Percentiles rank a stretch among this genome's conserved stretches.
Conservation (phyloP, 2,888 invertebrate species). For the Ptilodon capucinus region DNA sequence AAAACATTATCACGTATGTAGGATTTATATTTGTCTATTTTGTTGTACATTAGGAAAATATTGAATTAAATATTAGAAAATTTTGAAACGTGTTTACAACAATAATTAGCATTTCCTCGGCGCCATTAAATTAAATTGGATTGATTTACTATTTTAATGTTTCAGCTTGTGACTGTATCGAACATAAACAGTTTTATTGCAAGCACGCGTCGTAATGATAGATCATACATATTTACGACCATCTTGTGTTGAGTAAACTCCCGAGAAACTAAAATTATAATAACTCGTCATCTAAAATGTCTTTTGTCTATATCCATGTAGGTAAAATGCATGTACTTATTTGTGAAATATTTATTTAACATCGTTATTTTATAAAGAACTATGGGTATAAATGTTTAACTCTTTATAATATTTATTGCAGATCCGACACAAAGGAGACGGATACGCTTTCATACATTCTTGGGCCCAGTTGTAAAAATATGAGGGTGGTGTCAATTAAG, state of each 20-base stretch:
- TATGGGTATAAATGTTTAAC: no score
- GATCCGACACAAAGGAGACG: no score
- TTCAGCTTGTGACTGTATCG: neutral
- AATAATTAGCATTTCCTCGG: neutral
- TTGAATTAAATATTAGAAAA: no score
- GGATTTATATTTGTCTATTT: no score
- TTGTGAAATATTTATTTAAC: neutral
- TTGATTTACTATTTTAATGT: neutral
- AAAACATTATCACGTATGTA: no score
- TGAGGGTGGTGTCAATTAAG: no score
- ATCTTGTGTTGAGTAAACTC: neutral
- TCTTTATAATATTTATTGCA: no score
- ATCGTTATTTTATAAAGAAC: neutral
- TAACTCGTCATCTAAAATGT: neutral
- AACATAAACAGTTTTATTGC: constrained; percentile 21
- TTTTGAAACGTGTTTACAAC: no score
- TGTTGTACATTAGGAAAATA: no score
- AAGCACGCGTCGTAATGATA: constrained; percentile 49
- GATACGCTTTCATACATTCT: no score
- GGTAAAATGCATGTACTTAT: neutral
- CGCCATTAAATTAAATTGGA: neutral
- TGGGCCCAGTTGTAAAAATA: no score
- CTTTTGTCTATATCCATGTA: neutral
- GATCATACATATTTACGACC: constrained; percentile 13
- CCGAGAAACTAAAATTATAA: neutral